Base-by-base conservation (phyloP, 1,140 invertebrate genomes). In the Drosophila littoralis region DNA sequence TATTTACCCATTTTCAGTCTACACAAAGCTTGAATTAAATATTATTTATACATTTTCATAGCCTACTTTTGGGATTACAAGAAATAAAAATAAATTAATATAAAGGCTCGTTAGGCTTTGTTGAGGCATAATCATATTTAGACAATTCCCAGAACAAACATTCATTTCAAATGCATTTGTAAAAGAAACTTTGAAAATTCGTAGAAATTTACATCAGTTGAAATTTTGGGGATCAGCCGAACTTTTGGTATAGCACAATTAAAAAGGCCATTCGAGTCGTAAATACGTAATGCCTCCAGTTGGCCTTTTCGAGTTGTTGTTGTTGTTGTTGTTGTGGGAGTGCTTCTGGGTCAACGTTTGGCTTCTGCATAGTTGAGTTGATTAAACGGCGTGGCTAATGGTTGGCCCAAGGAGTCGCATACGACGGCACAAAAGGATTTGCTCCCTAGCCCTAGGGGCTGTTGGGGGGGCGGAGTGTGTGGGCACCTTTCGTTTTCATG, bases 311-410 rank as follows among this genome's bases (percentile, higher is more conserved):
- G n/a, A 54, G 57, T 32, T 17, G 1, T 17, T 28, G 0, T 28
- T 28, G 2, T 5, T 28, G 2, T 28, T 28, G 4, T 28, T 28
- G 4, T 28, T 28, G 22, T 6, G n/a, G 12, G 28, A 6, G 32
- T 58, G 13, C 15, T 71, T 35, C 15, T 48, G 73, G 51, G 65
- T 72, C 58, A 75, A 28, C 43, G 45, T 52, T 75, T 60, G 72
- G 40, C 74, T 69, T 76, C 45, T 55, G 78, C 79, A 79, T 50
- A 74, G 65, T 66, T 69, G 61, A 74, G 68, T 75, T 84, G 75
- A 81, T 81, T 79, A 79, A 90, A 71, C 79, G 79, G 73, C 81
- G 81, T 85, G 84, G 80, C 84, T 90, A 84, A 83, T 84, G 80
- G 66, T 52, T 36, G 13, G 32, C 50, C 32, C 50, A 9, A 12